These are phyloP conservation scores for Panorpa germanica DNA, from an alignment of 2,888 invertebrate genomes.

Conservation along the genomic window DNA sequence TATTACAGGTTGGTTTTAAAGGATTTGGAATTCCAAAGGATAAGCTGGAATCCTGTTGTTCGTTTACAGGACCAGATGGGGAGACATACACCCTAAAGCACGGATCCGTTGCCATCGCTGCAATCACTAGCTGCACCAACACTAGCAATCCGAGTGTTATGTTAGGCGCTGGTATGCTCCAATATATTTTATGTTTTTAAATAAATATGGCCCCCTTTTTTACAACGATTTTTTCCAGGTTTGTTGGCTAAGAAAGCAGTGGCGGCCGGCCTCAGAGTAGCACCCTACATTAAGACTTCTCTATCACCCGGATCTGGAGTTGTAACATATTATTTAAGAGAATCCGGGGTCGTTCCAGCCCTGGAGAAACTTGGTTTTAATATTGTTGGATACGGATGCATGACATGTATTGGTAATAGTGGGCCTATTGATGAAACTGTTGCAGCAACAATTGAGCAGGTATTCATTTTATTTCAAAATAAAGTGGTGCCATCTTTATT, in stretches of 20 bases:
- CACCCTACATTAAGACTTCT: constrained; percentile 92
- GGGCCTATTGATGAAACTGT: constrained; percentile 86
- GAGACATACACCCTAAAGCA: constrained; percentile 62
- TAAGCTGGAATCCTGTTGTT: constrained; percentile 40
- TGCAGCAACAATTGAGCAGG: constrained; percentile 80
- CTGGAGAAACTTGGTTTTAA: constrained; percentile 78
- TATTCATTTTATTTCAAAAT: constrained; percentile 18
- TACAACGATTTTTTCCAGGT: constrained; percentile 27
- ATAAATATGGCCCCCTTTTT: constrained; percentile 1
- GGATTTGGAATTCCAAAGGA: constrained; percentile 63
- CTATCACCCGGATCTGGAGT: constrained; percentile 92
- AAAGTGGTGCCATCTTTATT: too few relatives aligned
- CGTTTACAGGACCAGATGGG: constrained; percentile 63
- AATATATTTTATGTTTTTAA: background rate
- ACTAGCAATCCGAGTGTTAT: constrained; percentile 97
- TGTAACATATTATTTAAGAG: constrained; percentile 61
- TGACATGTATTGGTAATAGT: constrained; percentile 98
- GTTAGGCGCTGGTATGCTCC: constrained; percentile 68
- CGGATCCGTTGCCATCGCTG: constrained; percentile 91
- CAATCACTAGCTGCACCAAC: constrained; percentile 96
- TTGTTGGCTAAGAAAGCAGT: constrained; percentile 88
- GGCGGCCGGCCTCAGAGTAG: constrained; percentile 69
- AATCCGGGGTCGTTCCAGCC: constrained; percentile 82
- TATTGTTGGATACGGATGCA: constrained; percentile 97
- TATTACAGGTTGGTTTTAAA: constrained; percentile 66